These are phyloP conservation scores for Protomyctophum bolini DNA, from an alignment of 2,113 vertebrate genomes.

Conservation along the genomic window DNA sequence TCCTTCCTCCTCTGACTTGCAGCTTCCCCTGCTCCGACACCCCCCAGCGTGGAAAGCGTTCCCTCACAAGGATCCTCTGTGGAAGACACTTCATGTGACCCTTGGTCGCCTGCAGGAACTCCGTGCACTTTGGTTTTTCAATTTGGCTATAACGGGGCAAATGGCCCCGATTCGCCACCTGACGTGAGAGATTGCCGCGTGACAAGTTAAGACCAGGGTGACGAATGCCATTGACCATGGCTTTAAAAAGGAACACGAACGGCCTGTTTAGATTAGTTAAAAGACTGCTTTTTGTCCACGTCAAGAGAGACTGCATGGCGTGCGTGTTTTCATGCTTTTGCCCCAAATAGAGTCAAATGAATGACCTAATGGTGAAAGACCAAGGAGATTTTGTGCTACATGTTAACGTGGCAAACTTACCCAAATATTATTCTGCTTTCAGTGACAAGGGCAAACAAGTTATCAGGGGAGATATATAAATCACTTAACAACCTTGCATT, in stretches of 20 bases:
- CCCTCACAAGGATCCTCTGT: slow-evolving; percentile 40
- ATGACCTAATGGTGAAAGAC: slow-evolving; percentile 21
- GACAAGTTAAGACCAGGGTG: not conserved
- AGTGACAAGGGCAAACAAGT: slow-evolving; percentile 21
- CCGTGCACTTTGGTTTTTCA: slow-evolving; percentile 37
- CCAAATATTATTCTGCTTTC: slow-evolving; percentile 48
- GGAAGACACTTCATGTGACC: slow-evolving; percentile 33
- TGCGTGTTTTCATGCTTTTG: slow-evolving; percentile 32
- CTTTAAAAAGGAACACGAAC: slow-evolving; percentile 37
- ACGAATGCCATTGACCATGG: slow-evolving; percentile 51
- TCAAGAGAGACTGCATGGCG: slow-evolving; percentile 17
- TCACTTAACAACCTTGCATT: not conserved
- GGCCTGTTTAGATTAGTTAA: not conserved
- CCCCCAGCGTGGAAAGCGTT: slow-evolving; percentile 49
- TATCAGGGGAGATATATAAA: slow-evolving; percentile 1
- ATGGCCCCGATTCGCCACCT: slow-evolving; percentile 54
- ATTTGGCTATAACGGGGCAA: slow-evolving; percentile 46
- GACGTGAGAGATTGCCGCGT: slow-evolving; percentile 8
- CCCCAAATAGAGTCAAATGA: slow-evolving; percentile 20
- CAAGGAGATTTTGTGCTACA: slow-evolving; percentile 28
- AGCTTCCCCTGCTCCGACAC: slow-evolving; percentile 68
- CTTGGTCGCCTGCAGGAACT: slow-evolving; percentile 4
- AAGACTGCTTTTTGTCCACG: slow-evolving; percentile 32
- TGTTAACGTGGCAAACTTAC: slow-evolving; percentile 9
- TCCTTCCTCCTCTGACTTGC: slow-evolving; percentile 65